Evolutionary conservation across 2,888 invertebrate species (phyloP).

Genomic region (Polymixis flavicincta): DNA sequence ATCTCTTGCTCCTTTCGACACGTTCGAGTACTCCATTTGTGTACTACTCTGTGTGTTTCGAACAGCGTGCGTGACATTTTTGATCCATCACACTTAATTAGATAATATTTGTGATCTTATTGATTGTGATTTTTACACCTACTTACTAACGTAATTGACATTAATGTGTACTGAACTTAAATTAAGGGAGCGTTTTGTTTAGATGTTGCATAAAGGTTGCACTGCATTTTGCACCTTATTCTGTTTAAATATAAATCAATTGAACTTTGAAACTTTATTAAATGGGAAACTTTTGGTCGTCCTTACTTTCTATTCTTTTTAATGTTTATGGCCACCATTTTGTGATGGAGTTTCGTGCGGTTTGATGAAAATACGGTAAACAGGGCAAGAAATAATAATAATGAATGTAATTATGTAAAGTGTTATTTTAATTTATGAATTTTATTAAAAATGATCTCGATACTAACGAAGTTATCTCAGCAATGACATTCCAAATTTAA

Average conservation of each 20-base stretch:
- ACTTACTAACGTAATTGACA: conserved; percentile 40
- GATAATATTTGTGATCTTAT: conserved; percentile 61
- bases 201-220: conserved; percentile 10
- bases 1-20: not conserved
- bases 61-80: not conserved
- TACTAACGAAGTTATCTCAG: conserved; percentile 29
- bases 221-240: conserved; percentile 23
- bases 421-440: conserved; percentile 32
- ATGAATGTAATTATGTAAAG: conserved; percentile 30
- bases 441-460: conserved; percentile 56
- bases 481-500: conserved; percentile 53
- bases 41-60: not conserved
- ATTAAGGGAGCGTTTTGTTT: conserved; percentile 33
- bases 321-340: not conserved
- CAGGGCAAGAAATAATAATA: conserved; percentile 53
- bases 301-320: not conserved
- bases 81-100: conserved; percentile 41
- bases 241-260: not conserved
- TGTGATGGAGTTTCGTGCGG: conserved; percentile 6
- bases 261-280: conserved; percentile 4
- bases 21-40: conserved; percentile 32
- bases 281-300: not conserved
- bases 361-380: conserved; percentile 51
- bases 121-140: conserved; percentile 67
- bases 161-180: conserved; percentile 42